Conservation (phyloP, 2,113 vertebrate genomes). For the Aspiorhynchus laticeps region DNA sequence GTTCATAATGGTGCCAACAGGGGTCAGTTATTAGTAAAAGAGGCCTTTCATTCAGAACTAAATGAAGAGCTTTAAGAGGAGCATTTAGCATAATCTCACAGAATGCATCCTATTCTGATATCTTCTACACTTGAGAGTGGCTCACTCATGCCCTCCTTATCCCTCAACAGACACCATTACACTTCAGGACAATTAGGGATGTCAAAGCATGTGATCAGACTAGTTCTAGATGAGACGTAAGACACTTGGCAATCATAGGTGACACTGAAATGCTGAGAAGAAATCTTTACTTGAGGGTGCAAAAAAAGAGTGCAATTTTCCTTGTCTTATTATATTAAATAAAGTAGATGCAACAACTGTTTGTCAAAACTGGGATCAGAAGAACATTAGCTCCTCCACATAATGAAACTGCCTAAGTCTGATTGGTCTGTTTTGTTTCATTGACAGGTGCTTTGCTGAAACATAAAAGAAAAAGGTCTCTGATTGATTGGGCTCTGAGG, state of each 20-base stretch:
- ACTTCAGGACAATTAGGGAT: not conserved
- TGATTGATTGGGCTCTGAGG: slow-evolving; percentile 80
- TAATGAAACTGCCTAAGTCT: not conserved
- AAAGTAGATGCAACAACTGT: not conserved
- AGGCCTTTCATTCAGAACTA: not conserved
- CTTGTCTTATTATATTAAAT: not conserved
- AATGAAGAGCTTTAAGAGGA: not conserved
- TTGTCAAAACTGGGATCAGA: not conserved
- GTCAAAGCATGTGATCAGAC: not conserved
- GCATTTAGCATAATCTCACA: not conserved
- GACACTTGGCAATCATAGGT: not conserved
- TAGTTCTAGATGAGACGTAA: not conserved
- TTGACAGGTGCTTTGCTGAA: slow-evolving; percentile 68
- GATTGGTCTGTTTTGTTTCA: not conserved
- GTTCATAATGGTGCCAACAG: not conserved
- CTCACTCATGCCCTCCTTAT: not conserved
- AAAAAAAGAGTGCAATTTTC: not conserved
- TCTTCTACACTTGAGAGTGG: not conserved
- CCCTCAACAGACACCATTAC: not conserved
- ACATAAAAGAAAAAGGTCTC: slow-evolving; percentile 76
- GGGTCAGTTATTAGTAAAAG: not conserved
- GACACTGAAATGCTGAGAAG: not conserved
- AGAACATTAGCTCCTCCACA: not conserved
- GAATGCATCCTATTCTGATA: not conserved
- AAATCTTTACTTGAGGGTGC: not conserved